Conservation (phyloP, 1,140 invertebrate species). For the Heliothis virescens region DNA sequence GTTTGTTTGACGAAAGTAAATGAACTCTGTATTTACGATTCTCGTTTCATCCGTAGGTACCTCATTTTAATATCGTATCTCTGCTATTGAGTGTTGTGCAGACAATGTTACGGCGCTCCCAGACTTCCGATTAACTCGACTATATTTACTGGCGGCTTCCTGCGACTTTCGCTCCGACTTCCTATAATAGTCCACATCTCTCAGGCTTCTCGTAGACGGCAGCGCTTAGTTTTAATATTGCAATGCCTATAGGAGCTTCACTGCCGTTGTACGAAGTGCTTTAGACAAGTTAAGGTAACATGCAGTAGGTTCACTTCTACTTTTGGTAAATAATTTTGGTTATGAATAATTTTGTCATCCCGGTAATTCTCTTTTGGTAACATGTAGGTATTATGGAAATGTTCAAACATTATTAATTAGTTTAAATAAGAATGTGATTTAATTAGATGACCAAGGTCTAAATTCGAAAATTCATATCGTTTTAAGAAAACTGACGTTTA, state of each 20-base stretch:
- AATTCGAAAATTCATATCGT: too few relatives aligned
- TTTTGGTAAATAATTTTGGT: too few relatives aligned
- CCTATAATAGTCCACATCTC: not conserved
- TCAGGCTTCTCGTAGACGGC: not conserved
- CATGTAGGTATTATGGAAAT: too few relatives aligned
- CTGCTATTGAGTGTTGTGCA: not conserved
- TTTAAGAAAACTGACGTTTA: too few relatives aligned
- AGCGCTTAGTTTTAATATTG: slow-evolving; percentile 22
- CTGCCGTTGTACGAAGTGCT: slow-evolving; percentile 25
- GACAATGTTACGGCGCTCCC: not conserved
- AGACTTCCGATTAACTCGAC: slow-evolving; percentile 36
- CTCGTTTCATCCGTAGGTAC: not conserved
- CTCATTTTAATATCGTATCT: slow-evolving; percentile 18
- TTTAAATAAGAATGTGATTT: too few relatives aligned
- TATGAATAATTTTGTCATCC: too few relatives aligned
- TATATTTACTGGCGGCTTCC: not conserved
- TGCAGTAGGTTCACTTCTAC: slow-evolving; percentile 3
- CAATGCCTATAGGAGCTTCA: slow-evolving; percentile 7
- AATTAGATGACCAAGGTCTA: too few relatives aligned
- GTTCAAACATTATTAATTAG: too few relatives aligned
- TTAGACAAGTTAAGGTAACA: not conserved
- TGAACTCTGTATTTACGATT: too few relatives aligned
- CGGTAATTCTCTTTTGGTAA: too few relatives aligned
- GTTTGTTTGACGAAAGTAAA: not conserved
- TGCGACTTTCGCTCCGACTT: not conserved